Evolutionary conservation across 2,888 invertebrate genomes (phyloP).

Genomic region (Rhingia campestris): DNA sequence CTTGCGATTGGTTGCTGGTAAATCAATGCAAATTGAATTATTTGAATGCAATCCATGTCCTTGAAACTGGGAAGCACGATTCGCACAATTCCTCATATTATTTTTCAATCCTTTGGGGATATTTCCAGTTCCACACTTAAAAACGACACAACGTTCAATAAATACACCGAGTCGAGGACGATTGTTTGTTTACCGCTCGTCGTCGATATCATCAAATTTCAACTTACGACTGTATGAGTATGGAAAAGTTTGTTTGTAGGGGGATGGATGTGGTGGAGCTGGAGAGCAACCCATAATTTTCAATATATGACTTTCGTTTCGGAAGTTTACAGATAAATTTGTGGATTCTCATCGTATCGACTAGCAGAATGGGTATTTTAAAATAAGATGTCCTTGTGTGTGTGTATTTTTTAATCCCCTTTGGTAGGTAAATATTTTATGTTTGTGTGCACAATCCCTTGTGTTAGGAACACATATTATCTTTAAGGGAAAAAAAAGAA

Average conservation of each 20-base stretch:
- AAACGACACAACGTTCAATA: conserved; percentile 26
- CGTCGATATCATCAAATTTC: conserved; percentile 16
- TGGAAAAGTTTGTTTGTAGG: not conserved
- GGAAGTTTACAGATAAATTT: conserved; percentile 30
- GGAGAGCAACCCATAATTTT: conserved; percentile 1
- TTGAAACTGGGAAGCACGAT: conserved; percentile 5
- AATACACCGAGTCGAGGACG: conserved; percentile 16
- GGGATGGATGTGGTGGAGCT: not conserved
- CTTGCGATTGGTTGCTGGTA: not conserved
- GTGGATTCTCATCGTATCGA: not conserved
- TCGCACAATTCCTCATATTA: not conserved
- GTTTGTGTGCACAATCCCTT: conserved; percentile 3
- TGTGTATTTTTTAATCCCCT: conserved; percentile 1
- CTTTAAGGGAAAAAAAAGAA: conserved; percentile 1
- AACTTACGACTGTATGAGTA: not conserved
- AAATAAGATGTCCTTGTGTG: not conserved
- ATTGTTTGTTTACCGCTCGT: conserved; percentile 43
- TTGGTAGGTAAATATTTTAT: conserved; percentile 10
- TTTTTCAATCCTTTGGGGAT: conserved; percentile 35
- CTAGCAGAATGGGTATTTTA: too few species aligned
- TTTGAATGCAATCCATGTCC: conserved; percentile 47
- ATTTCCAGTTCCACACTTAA: conserved; percentile 20
- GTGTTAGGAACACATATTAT: conserved; percentile 20
- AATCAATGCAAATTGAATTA: conserved; percentile 69
- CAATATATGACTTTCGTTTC: conserved; percentile 31